phyloP scores from a whole-genome alignment of 2,888 invertebrate genomes.

The Ectropis crepuscularia region DNA sequence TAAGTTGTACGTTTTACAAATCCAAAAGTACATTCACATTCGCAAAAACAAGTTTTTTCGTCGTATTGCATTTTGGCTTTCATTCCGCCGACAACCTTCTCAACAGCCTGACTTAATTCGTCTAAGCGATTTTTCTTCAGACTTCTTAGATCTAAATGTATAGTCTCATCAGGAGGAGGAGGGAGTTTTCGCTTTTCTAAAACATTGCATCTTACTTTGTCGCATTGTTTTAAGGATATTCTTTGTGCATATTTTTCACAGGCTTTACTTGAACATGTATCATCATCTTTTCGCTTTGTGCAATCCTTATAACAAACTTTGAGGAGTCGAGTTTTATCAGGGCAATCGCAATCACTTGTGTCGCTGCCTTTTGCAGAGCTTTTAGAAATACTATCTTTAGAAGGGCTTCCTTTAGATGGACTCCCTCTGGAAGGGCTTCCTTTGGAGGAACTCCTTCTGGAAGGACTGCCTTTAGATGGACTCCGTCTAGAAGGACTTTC shows the following conservation, averaged over 20 bases:
- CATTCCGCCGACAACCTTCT: slow-evolving; percentile 60
- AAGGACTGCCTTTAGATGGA: slow-evolving; percentile 28
- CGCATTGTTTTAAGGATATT: slow-evolving; percentile 60
- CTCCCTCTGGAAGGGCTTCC: slow-evolving; percentile 15
- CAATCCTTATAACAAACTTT: slow-evolving; percentile 54
- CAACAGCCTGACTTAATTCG: slow-evolving; percentile 52
- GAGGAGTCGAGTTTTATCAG: slow-evolving; percentile 12
- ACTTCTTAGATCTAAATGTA: slow-evolving; percentile 57
- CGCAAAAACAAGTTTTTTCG: slow-evolving; percentile 67
- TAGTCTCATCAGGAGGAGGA: slow-evolving; percentile 54
- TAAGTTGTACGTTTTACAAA: slow-evolving; percentile 72
- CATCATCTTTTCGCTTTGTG: slow-evolving; percentile 37
- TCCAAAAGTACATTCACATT: slow-evolving; percentile 73
- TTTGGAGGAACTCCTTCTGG: no score
- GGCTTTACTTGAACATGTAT: slow-evolving; percentile 46
- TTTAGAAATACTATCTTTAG: not conserved
- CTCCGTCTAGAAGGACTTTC: slow-evolving; percentile 14
- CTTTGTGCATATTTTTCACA: slow-evolving; percentile 52
- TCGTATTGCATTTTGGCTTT: slow-evolving; percentile 59
- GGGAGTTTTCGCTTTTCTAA: slow-evolving; percentile 52
- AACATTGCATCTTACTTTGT: slow-evolving; percentile 54
- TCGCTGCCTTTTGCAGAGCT: slow-evolving; percentile 34
- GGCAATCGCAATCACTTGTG: slow-evolving; percentile 37
- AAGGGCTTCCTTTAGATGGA: slow-evolving; percentile 27
- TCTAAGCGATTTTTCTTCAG: slow-evolving; percentile 57